Evolutionary conservation across 2,888 invertebrate genomes (phyloP).

Genomic region (Dysmachus trigonus): DNA sequence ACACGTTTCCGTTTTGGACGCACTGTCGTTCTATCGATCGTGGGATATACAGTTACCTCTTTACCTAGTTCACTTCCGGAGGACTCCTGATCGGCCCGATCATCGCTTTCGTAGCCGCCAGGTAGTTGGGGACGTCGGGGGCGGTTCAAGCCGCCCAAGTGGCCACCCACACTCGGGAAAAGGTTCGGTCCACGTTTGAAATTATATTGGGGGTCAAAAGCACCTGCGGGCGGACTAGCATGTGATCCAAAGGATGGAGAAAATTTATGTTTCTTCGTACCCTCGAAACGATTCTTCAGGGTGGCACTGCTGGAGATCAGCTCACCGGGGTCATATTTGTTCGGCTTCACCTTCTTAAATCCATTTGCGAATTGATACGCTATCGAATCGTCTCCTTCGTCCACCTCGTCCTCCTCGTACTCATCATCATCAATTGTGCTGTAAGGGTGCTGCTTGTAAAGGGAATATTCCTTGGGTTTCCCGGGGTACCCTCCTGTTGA

Average conservation of each 20-base stretch:
- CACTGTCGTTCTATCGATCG: slow-evolving; percentile 54
- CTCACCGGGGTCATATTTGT: slow-evolving; percentile 54
- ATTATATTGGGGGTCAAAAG: slow-evolving; percentile 52
- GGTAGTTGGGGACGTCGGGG: slow-evolving; percentile 48
- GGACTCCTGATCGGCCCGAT: slow-evolving; percentile 57
- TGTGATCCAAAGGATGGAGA: slow-evolving; percentile 59
- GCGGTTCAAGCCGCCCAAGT: background rate
- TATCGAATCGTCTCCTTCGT: slow-evolving; percentile 49
- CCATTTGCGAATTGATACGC: slow-evolving; percentile 52
- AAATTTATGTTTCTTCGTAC: slow-evolving; percentile 49
- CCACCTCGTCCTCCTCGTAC: slow-evolving; percentile 55
- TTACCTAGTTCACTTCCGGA: slow-evolving; percentile 59
- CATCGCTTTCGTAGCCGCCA: slow-evolving; percentile 1
- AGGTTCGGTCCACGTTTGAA: slow-evolving; percentile 47
- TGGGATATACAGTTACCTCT: slow-evolving; percentile 58
- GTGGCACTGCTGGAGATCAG: slow-evolving; percentile 54
- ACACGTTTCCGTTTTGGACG: slow-evolving; percentile 61
- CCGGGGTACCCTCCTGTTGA: slow-evolving; percentile 12
- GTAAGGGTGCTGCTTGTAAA: slow-evolving; percentile 50
- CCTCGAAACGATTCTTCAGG: slow-evolving; percentile 55
- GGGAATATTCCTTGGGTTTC: slow-evolving; percentile 57
- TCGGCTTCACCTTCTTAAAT: slow-evolving; percentile 50
- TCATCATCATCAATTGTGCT: slow-evolving; percentile 55
- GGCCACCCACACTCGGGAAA: background rate
- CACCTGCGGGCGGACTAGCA: slow-evolving; percentile 60